Evolutionary conservation across 2,797 vertebrate species (phyloP).

Genomic region (Brachyrhaphis roseni): DNA sequence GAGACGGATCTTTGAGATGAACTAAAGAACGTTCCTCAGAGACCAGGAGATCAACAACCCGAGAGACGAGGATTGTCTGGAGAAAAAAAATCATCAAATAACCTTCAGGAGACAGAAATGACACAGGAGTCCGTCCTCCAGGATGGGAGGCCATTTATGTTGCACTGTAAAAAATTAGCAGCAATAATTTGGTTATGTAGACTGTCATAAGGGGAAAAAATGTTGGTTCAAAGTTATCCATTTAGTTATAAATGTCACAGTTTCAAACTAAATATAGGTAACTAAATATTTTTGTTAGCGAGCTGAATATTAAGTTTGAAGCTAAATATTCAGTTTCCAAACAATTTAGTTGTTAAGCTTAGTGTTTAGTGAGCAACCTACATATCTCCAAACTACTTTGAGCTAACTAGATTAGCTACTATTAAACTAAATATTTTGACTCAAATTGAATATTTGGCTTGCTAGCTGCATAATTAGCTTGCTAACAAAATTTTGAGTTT

Average conservation of each 20-base stretch:
- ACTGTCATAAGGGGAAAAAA: not conserved
- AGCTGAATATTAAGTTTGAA: no score
- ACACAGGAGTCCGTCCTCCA: not conserved
- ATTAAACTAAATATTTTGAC: not conserved
- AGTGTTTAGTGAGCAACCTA: not conserved
- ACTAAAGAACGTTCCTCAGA: not conserved
- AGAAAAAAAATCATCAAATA: not conserved
- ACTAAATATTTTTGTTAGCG: not conserved
- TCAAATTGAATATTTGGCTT: not conserved
- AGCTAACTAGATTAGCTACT: not conserved
- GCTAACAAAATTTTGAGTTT: no score
- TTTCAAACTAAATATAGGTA: not conserved
- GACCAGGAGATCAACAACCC: not conserved
- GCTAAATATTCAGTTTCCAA: not conserved
- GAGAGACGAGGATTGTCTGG: not conserved
- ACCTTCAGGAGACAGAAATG: not conserved
- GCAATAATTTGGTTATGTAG: not conserved
- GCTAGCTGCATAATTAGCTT: no score
- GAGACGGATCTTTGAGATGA: not conserved
- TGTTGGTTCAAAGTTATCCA: not conserved
- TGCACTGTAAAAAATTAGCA: not conserved
- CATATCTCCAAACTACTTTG: not conserved
- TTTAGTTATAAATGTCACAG: not conserved
- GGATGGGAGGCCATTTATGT: not conserved
- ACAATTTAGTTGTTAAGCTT: not conserved